Evolutionary conservation across 2,113 vertebrate genomes (phyloP), one percentile per base, ranked within the genome.

Genomic region (Chionis minor): DNA sequence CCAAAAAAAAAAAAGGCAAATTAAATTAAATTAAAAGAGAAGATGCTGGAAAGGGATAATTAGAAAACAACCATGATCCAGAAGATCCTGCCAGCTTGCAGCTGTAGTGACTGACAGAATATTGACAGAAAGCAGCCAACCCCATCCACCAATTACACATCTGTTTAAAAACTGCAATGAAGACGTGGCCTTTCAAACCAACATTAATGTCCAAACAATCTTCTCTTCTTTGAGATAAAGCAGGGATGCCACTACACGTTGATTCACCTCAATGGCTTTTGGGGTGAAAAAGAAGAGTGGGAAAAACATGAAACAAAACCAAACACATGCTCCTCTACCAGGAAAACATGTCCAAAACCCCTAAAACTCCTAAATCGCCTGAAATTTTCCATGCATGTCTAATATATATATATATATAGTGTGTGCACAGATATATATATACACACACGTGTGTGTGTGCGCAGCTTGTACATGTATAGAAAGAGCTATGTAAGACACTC

Each of bases 121-220:
- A 94, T 38, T 94, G 95, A 97, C 70, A 94, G 88, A 95, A 97
- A 92, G 82, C 96, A 96, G 95, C 85, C 74, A 96, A 51, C 77
- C 44, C 61, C 52, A 65, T 49, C 63, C 77, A 89, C 56, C 77
- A 87, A 89, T 91, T 89, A 89, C 69, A 90, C 35, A 83, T 56
- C 81, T 89, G 65, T 69, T 96, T 80, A 69, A 92, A 92, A 89
- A 54, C 61, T 38, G 30, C 65, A 84, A 38, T 67, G 86, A 94
- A 92, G 75, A 94, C 69, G 63, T 16, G 62, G 92, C 54, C 81
- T 91, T 91, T 87, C 79, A 81, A 94, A 82, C 49, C 45, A 94
- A 81, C 40, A 72, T 61, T 65, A 55, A 81, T 6, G 49, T 71
- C 66, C 77, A 90, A 90, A 71, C 40, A 80, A 72, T 69, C 42